A percentile compares a stretch with the other conserved stretches of the same genome.
Conservation (phyloP, 2,113 vertebrate species). For the Promerops cafer region DNA sequence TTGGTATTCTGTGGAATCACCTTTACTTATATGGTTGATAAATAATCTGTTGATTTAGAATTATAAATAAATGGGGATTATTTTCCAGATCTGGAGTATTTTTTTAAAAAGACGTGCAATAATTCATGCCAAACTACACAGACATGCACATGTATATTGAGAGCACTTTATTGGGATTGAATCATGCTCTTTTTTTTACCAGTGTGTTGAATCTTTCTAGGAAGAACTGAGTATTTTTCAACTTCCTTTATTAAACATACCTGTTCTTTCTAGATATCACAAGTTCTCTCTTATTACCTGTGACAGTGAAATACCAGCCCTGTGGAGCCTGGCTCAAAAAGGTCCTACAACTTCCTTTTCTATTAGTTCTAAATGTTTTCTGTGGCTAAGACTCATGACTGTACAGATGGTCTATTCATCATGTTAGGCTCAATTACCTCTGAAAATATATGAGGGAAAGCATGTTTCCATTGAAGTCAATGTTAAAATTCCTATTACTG, state of each 20-base stretch:
- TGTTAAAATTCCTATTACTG: neutral
- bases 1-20: neutral
- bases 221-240: neutral
- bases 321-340: neutral
- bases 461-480: conserved; percentile 25
- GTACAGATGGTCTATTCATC: conserved; percentile 51
- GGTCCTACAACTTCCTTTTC: neutral
- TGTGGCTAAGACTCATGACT: conserved; percentile 29
- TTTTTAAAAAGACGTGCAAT: neutral
- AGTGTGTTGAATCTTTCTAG: neutral
- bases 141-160: neutral
- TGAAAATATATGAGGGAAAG: conserved; percentile 1
- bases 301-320: neutral
- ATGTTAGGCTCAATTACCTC: conserved; percentile 29
- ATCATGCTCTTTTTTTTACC: neutral
- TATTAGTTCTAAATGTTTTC: conserved; percentile 33
- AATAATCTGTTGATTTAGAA: neutral
- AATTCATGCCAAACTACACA: neutral
- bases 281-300: neutral
- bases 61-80: neutral
- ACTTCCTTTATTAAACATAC: neutral
- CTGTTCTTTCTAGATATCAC: neutral
- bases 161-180: neutral
- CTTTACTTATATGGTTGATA: neutral
- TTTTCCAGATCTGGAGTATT: neutral